phyloP scores from a whole-genome alignment of 64 coral and sea anemone genomes.

The Acropora yongei region DNA sequence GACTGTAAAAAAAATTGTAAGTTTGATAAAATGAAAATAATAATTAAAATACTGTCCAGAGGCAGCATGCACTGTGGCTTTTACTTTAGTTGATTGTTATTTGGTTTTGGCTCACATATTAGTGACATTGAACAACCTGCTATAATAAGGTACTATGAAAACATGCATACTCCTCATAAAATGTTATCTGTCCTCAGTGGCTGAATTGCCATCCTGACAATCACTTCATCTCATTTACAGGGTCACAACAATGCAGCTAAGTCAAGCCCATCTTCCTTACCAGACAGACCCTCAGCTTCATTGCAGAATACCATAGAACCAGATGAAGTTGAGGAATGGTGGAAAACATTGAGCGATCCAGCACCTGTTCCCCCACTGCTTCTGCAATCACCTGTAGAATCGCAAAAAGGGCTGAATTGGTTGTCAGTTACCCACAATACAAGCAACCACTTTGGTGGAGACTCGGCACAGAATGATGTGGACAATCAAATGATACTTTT shows the following conservation, averaged over 20 bases:
- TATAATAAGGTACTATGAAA: no score
- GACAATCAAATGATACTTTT: neutral
- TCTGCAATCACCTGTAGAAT: conserved; percentile 65
- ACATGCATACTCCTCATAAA: no score
- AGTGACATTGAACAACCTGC: no score
- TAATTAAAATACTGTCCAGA: no score
- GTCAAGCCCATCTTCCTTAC: conserved; percentile 3
- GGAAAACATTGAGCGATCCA: conserved; percentile 44
- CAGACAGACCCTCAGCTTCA: conserved; percentile 40
- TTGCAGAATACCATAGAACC: conserved; percentile 32
- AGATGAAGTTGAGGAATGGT: conserved; percentile 73
- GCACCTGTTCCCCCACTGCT: conserved; percentile 81
- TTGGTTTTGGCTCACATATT: neutral
- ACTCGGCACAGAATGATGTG: conserved; percentile 24
- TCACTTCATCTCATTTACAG: conserved; percentile 23
- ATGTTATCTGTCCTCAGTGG: no score
- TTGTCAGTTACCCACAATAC: conserved; percentile 42
- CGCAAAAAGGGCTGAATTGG: conserved; percentile 61
- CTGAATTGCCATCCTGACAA: no score
- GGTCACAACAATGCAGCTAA: conserved; percentile 25
- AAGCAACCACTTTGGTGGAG: neutral
- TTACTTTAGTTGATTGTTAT: neutral
- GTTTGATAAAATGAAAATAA: no score
- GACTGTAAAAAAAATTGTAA: no score
- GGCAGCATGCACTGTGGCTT: no score